These are phyloP conservation scores for Sylvicola cinctus DNA, from an alignment of 2,888 invertebrate genomes.

Conservation along the genomic window DNA sequence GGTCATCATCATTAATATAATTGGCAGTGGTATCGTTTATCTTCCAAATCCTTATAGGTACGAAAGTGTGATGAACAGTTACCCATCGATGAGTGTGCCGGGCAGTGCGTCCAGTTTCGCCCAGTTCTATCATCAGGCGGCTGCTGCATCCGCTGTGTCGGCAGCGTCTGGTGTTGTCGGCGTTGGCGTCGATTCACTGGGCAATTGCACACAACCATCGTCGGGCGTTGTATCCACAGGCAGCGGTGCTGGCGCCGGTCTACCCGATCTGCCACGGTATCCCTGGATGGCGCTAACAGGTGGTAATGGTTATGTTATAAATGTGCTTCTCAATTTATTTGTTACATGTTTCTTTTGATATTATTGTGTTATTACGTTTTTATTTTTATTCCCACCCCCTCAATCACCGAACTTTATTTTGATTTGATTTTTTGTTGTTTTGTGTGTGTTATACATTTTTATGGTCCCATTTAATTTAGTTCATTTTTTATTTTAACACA, in stretches of 20 bases:
- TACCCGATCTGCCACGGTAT: slow-evolving; percentile 82
- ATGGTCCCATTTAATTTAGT: slow-evolving; percentile 1
- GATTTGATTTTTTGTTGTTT: no score
- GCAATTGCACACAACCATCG: slow-evolving; percentile 58
- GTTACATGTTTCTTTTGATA: neutral
- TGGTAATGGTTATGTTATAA: slow-evolving; percentile 19
- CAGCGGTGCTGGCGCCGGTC: slow-evolving; percentile 52
- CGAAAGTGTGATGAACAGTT: slow-evolving; percentile 27
- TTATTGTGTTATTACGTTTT: neutral
- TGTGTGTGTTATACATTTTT: neutral
- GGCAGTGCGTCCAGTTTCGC: slow-evolving; percentile 34
- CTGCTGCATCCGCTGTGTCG: slow-evolving; percentile 40
- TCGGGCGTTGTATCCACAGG: slow-evolving; percentile 31
- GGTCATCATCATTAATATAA: no score
- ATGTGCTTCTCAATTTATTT: neutral
- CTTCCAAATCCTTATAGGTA: no score
- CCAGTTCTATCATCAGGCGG: slow-evolving; percentile 77
- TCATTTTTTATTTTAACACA: no score
- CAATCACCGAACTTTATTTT: no score
- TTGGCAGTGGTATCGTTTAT: no score
- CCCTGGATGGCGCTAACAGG: slow-evolving; percentile 96
- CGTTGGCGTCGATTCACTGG: slow-evolving; percentile 57
- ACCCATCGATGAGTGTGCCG: slow-evolving; percentile 28
- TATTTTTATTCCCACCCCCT: no score
- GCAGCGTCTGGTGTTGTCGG: slow-evolving; percentile 51